Base-by-base conservation (phyloP, 2,797 vertebrate genomes). In the Heterohyrax brucei region DNA sequence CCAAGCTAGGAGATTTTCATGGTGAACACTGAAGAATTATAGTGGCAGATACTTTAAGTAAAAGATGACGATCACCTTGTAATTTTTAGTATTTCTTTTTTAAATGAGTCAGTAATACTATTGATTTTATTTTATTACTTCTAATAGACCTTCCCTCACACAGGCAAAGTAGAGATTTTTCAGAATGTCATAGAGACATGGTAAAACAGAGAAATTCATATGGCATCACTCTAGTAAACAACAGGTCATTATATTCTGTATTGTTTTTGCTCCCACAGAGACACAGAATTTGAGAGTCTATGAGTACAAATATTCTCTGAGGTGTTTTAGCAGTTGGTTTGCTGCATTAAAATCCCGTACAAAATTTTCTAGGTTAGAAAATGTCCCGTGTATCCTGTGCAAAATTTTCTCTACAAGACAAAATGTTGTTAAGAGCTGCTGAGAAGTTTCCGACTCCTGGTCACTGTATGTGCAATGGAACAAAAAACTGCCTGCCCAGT, bases 11-110 rank as follows among this genome's bases (percentile, higher is more conserved):
- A 64, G 28, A 84, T 81, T 95, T 77, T 19, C 39, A 53, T 46
- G 14, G 3, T 83, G 24, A 95, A 10, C 39, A 76, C 56, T 30
- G 3, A 78, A 2, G 61, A 89, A 93, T 91, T 91, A 76, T 46
- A 92, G 10, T 93, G 10, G 10, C 9, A 88, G 9, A 89, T 82
- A 30, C 2, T 76, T 75, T 93, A 87, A 89, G 28, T 87, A 87
- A 94, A 98, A 92, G 19, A 91, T 80, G 33, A 87, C 3, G 91
- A 95, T 68, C 68, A 6, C 1, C 62, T 61, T 96, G 5, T 91
- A 73, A 80, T 61, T 90, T 91, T 95, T 87, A 89, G 10, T 3
- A 87, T 5, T 94, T 93, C 70, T 12, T 8, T 8, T 82, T 88
- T 46, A 89, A 89, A 75, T 77, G 95, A 80, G 21, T 88, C 26